Conservation (phyloP, 2,113 vertebrate species). For the Ovis canadensis region DNA sequence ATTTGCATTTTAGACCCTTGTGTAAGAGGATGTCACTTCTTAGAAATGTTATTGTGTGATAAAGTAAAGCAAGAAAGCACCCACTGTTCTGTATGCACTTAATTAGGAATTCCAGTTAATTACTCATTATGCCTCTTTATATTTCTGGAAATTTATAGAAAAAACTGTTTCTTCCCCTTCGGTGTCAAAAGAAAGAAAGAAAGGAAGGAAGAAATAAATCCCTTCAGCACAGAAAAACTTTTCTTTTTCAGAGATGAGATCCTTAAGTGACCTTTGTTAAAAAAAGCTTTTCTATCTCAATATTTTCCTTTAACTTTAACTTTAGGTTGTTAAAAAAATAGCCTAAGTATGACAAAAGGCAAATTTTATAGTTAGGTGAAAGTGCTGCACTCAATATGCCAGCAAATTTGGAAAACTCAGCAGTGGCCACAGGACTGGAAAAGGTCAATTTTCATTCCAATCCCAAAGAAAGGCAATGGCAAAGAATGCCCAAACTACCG, state of each 20-base stretch:
- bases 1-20: conserved; percentile 61
- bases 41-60: conserved; percentile 58
- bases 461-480: too few species aligned
- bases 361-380: neutral
- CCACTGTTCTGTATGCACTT: neutral
- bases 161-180: neutral
- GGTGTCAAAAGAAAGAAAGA: neutral
- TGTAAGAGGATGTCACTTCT: conserved; percentile 65
- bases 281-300: conserved; percentile 7
- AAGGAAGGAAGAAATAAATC: neutral
- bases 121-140: conserved; percentile 27
- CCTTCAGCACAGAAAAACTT: neutral
- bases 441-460: too few species aligned
- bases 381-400: too few species aligned
- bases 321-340: neutral
- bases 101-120: conserved; percentile 42
- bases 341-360: neutral
- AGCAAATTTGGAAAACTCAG: too few species aligned
- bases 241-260: neutral
- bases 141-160: conserved; percentile 33
- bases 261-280: conserved; percentile 33
- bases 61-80: neutral
- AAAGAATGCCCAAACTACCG: too few species aligned
- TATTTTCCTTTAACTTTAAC: conserved; percentile 39
- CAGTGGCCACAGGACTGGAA: too few species aligned